Evolutionary conservation across 1,140 invertebrate genomes (phyloP).

Genomic region (Bombus fervidus): DNA sequence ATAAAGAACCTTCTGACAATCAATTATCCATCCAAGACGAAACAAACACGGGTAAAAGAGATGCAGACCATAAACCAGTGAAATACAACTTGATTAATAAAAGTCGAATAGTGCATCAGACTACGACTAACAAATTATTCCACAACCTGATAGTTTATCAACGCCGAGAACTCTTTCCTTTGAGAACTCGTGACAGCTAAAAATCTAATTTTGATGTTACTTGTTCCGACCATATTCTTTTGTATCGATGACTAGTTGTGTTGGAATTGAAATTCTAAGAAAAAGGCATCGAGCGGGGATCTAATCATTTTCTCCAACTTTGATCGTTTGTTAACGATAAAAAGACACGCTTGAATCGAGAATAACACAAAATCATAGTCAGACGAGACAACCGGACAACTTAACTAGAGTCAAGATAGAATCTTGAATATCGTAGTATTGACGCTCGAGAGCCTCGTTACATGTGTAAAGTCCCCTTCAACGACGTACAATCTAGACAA

Average conservation of each 20-base stretch:
- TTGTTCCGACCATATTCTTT: neutral
- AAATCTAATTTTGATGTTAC: neutral
- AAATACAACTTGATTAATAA: constrained; percentile 35
- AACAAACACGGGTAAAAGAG: constrained; percentile 6
- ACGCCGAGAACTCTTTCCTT: neutral
- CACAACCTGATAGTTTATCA: constrained; percentile 13
- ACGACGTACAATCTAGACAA: constrained; percentile 54
- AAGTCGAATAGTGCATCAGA: constrained; percentile 14
- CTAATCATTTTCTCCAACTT: neutral
- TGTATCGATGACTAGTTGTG: neutral
- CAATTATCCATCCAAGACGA: constrained; percentile 40
- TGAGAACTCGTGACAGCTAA: neutral
- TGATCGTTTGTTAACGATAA: neutral
- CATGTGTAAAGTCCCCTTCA: constrained; percentile 42
- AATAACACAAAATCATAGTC: no score
- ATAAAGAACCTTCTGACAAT: constrained; percentile 40
- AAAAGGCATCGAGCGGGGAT: no score
- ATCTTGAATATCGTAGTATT: no score
- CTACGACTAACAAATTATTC: neutral
- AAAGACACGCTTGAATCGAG: neutral
- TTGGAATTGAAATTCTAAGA: no score
- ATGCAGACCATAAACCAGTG: constrained; percentile 2
- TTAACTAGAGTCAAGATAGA: no score
- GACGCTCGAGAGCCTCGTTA: constrained; percentile 42
- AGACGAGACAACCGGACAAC: no score